Conservation (phyloP, 2,797 vertebrate species). For the Phalloptychus januarius region DNA sequence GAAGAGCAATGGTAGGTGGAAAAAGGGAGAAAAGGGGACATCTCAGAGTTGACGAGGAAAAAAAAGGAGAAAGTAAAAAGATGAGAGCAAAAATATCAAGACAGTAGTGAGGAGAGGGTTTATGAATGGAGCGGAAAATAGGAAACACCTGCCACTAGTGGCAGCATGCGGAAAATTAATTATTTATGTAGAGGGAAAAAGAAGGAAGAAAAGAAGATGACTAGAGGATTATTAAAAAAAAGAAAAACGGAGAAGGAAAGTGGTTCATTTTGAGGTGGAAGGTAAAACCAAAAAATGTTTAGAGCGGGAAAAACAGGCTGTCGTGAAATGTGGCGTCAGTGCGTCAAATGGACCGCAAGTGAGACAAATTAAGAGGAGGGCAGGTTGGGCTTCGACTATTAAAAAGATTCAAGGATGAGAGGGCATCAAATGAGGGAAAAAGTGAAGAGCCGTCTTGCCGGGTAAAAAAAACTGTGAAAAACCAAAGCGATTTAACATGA, state of each 20-base stretch:
- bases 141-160: slow-evolving; percentile 75
- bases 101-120: slow-evolving; percentile 23
- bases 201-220: slow-evolving; percentile 32
- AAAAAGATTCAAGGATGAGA: slow-evolving; percentile 51
- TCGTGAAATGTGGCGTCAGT: slow-evolving; percentile 36
- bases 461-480: slow-evolving; percentile 22
- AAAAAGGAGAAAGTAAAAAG: neutral
- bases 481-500: slow-evolving; percentile 56
- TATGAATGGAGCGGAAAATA: slow-evolving; percentile 46
- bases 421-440: slow-evolving; percentile 27
- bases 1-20: slow-evolving; percentile 25
- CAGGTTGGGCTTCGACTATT: slow-evolving; percentile 40
- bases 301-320: slow-evolving; percentile 21
- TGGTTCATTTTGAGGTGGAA: slow-evolving; percentile 25
- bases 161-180: slow-evolving; percentile 51
- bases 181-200: slow-evolving; percentile 40
- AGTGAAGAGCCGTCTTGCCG: slow-evolving; percentile 18
- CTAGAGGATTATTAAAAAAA: slow-evolving; percentile 26
- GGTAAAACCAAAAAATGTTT: neutral
- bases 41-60: slow-evolving; percentile 42
- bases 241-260: slow-evolving; percentile 12
- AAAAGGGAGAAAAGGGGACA: too few relatives aligned
- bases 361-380: slow-evolving; percentile 47
- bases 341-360: slow-evolving; percentile 39
- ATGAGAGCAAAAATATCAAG: slow-evolving; percentile 12